Conservation (phyloP, 2,888 invertebrate species). For the Habroteleia sp. region DNA sequence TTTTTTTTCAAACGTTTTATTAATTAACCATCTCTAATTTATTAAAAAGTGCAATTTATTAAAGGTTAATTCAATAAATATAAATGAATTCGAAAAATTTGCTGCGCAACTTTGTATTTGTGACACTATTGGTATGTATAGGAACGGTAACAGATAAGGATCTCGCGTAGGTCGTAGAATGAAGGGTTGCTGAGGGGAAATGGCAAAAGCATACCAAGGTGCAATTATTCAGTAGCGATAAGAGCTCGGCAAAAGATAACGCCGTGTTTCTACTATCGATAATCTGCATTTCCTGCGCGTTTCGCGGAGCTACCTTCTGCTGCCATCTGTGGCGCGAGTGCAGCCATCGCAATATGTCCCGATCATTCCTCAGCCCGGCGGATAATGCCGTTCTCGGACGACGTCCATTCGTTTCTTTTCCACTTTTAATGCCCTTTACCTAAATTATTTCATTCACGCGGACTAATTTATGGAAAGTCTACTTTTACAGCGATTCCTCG, state of each 20-base stretch:
- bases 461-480: constrained; percentile 22
- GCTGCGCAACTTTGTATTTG: constrained; percentile 31
- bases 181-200: constrained; percentile 60
- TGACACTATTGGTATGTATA: constrained; percentile 44
- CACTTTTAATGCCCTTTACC: constrained; percentile 12
- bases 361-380: constrained; percentile 65
- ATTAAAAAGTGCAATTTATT: not conserved
- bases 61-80: constrained; percentile 1
- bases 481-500: constrained; percentile 1
- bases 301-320: constrained; percentile 57
- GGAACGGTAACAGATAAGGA: constrained; percentile 57
- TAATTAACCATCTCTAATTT: no score
- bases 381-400: constrained; percentile 66
- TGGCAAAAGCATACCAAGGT: constrained; percentile 62
- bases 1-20: not conserved
- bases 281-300: constrained; percentile 67
- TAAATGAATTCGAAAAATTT: constrained; percentile 14
- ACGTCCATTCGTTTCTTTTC: constrained; percentile 28
- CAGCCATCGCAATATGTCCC: constrained; percentile 40
- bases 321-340: constrained; percentile 72
- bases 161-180: constrained; percentile 58
- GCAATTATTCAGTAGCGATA: constrained; percentile 65
- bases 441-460: constrained; percentile 38
- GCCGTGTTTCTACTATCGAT: constrained; percentile 64
- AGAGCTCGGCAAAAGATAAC: constrained; percentile 65